phyloP scores from a whole-genome alignment of 2,113 vertebrate species.

The Menidia beryllina region DNA sequence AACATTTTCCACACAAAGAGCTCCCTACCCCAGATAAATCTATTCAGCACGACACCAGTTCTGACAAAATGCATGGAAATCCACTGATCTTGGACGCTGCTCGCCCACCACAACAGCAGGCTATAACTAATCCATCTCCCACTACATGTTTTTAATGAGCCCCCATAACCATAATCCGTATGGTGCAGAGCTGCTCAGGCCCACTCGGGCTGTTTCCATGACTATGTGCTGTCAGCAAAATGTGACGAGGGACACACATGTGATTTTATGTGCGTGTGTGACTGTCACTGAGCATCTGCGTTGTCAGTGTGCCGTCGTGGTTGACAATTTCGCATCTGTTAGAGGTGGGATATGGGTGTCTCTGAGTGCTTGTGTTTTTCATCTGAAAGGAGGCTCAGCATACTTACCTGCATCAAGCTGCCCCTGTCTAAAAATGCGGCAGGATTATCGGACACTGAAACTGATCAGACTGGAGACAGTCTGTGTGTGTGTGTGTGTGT shows the following conservation, averaged over 20 bases:
- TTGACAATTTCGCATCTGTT: conserved; percentile 58
- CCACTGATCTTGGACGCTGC: conserved; percentile 43
- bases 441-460: conserved; percentile 55
- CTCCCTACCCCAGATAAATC: conserved; percentile 48
- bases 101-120: conserved; percentile 64
- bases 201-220: conserved; percentile 50
- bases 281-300: conserved; percentile 65
- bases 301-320: conserved; percentile 29
- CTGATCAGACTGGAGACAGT: conserved; percentile 25
- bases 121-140: conserved; percentile 69
- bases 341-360: neutral
- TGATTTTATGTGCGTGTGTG: conserved; percentile 2
- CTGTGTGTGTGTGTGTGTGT: conserved; percentile 38
- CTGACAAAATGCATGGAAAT: conserved; percentile 52
- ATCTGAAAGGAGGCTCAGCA: conserved; percentile 14
- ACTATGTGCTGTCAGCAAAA: conserved; percentile 75
- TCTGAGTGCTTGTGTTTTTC: conserved; percentile 23
- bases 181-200: conserved; percentile 52
- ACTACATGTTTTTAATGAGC: conserved; percentile 75
- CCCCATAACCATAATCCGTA: conserved; percentile 66
- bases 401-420: conserved; percentile 50
- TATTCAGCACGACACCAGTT: neutral
- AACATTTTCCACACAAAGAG: conserved; percentile 27
- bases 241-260: conserved; percentile 36
- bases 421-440: conserved; percentile 18